These are phyloP conservation scores for Temnothorax nylanderi DNA, from an alignment of 1,140 invertebrate species.

Conservation along the genomic window DNA sequence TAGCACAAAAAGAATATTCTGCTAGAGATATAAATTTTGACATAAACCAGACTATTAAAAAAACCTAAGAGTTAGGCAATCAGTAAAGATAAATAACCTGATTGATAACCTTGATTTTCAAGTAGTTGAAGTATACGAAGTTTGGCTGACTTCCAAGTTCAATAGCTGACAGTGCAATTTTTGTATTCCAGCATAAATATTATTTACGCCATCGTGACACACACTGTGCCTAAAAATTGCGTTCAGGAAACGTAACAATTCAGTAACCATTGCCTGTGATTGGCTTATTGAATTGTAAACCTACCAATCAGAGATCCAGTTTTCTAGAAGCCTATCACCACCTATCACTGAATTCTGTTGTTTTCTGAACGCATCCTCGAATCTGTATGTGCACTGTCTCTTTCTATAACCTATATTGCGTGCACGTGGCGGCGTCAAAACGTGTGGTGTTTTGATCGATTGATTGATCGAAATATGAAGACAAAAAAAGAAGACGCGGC, in stretches of 20 bases:
- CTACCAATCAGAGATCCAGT: neutral
- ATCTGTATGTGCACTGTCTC: neutral
- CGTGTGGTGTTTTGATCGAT: neutral
- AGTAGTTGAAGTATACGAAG: neutral
- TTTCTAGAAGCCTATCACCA: neutral
- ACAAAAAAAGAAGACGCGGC: neutral
- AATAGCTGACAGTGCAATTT: neutral
- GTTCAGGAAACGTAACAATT: no score
- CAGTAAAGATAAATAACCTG: neutral
- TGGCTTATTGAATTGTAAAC: neutral
- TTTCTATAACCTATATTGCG: neutral
- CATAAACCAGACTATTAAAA: neutral
- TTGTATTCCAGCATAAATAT: neutral
- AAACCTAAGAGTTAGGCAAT: neutral
- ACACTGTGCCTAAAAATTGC: no score
- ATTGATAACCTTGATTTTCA: slow-evolving; percentile 12
- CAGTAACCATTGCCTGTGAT: neutral
- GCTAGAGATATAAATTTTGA: neutral
- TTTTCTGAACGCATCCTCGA: neutral
- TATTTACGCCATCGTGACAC: neutral
- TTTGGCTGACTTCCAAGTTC: neutral
- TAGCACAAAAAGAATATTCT: neutral
- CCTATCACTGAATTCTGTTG: neutral
- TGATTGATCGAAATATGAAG: neutral
- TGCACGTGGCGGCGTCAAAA: neutral